Conservation (phyloP, 2,888 invertebrate genomes). For the Apodemia hepburni region DNA sequence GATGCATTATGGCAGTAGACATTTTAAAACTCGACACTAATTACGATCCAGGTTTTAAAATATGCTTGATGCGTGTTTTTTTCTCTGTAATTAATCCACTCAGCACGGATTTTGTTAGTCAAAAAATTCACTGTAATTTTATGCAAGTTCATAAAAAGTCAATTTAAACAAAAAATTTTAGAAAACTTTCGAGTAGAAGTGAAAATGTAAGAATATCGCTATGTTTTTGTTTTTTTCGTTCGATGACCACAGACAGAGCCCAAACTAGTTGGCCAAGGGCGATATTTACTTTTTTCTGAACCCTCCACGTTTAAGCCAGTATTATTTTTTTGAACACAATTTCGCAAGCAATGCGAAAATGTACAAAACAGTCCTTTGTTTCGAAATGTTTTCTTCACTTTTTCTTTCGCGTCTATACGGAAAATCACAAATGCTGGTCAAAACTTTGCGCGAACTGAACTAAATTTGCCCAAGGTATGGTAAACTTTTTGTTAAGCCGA, state of each 20-base stretch:
- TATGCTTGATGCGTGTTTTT: slow-evolving; percentile 43
- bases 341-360: slow-evolving; percentile 77
- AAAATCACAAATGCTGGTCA: slow-evolving; percentile 71
- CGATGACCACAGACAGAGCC: slow-evolving; percentile 69
- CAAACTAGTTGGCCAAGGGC: slow-evolving; percentile 72
- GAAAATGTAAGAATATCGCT: slow-evolving; percentile 60
- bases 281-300: slow-evolving; percentile 49
- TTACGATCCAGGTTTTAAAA: slow-evolving; percentile 57
- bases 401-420: slow-evolving; percentile 77
- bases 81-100: slow-evolving; percentile 67
- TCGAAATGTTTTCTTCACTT: slow-evolving; percentile 68
- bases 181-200: slow-evolving; percentile 53
- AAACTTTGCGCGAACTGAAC: slow-evolving; percentile 74
- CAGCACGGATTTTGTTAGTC: slow-evolving; percentile 63
- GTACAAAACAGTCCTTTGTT: slow-evolving; percentile 80
- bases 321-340: slow-evolving; percentile 72
- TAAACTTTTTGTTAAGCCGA: slow-evolving; percentile 63
- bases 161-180: slow-evolving; percentile 64
- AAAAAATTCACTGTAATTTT: slow-evolving; percentile 71
- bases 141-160: slow-evolving; percentile 52
- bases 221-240: slow-evolving; percentile 70
- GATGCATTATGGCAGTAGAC: slow-evolving; percentile 90
- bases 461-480: slow-evolving; percentile 46
- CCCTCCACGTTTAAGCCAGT: slow-evolving; percentile 57
- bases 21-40: slow-evolving; percentile 78